Conservation (phyloP, 1,140 invertebrate genomes). For the Euura lappo region DNA sequence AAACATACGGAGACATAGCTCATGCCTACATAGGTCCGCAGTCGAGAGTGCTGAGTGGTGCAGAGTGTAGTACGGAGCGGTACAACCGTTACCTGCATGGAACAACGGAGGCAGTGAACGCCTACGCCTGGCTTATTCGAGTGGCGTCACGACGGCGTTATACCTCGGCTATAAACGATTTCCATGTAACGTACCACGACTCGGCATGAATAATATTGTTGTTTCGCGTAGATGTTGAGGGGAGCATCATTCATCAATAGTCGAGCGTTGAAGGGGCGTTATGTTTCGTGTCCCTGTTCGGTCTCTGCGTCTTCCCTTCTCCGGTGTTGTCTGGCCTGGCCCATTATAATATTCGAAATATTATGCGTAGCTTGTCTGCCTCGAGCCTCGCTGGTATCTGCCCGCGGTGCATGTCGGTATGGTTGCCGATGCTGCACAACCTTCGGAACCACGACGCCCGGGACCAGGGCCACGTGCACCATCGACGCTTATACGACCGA, state of each 20-base stretch:
- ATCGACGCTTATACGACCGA: not conserved
- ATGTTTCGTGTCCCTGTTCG: constrained; percentile 29
- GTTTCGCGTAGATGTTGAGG: constrained; percentile 19
- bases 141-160: not conserved
- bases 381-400: constrained; percentile 11
- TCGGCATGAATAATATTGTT: constrained; percentile 25
- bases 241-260: constrained; percentile 35
- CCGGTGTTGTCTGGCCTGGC: constrained; percentile 9
- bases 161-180: not conserved
- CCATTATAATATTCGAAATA: constrained; percentile 52
- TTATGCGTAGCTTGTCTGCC: not conserved
- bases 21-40: too few relatives aligned
- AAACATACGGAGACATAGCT: too few relatives aligned
- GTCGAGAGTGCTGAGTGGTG: too few relatives aligned
- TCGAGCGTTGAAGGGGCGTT: constrained; percentile 46
- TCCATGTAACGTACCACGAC: constrained; percentile 6
- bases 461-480: not conserved
- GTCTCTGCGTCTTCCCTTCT: not conserved
- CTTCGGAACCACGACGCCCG: not conserved
- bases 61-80: too few relatives aligned
- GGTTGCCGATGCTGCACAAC: not conserved
- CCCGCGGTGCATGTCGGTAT: not conserved
- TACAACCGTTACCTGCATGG: not conserved
- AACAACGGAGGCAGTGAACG: not conserved
- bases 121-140: not conserved